phyloP scores from a whole-genome alignment of 2,888 invertebrate species.

The Sepioteuthis lessoniana region DNA sequence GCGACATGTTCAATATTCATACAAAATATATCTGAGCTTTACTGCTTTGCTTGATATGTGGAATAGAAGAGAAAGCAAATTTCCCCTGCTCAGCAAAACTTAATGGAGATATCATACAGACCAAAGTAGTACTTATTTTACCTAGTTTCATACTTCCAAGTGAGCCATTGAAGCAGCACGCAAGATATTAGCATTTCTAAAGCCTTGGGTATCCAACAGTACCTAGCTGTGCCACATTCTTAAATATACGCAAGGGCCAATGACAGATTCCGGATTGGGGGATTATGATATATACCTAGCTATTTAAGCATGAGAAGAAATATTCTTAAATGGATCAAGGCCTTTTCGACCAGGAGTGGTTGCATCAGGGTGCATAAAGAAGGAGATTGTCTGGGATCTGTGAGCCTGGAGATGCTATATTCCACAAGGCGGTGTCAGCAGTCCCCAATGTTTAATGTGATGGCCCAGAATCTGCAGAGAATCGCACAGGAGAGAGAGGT shows the following conservation, averaged over 20 bases:
- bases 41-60: constrained; percentile 21
- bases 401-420: constrained; percentile 33
- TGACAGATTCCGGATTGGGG: constrained; percentile 33
- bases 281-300: constrained; percentile 14
- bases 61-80: constrained; percentile 18
- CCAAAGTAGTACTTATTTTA: constrained; percentile 6
- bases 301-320: constrained; percentile 11
- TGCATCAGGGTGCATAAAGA: background rate
- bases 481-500: background rate
- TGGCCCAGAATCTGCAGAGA: background rate
- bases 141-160: background rate
- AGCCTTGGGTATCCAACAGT: constrained; percentile 33
- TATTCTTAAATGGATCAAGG: constrained; percentile 33
- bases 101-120: constrained; percentile 18
- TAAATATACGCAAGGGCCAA: constrained; percentile 33
- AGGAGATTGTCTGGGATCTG: constrained; percentile 23
- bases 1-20: constrained; percentile 33
- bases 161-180: background rate
- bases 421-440: constrained; percentile 33
- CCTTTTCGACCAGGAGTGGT: constrained; percentile 33
- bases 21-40: constrained; percentile 33
- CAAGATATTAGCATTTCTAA: constrained; percentile 33
- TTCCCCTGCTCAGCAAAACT: constrained; percentile 15
- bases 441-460: constrained; percentile 21
- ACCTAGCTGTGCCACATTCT: background rate